These are phyloP conservation scores for Haliclystus octoradiatus DNA, from an alignment of 30 jellyfish, hydroid and myxozoan genomes.

Conservation along the genomic window DNA sequence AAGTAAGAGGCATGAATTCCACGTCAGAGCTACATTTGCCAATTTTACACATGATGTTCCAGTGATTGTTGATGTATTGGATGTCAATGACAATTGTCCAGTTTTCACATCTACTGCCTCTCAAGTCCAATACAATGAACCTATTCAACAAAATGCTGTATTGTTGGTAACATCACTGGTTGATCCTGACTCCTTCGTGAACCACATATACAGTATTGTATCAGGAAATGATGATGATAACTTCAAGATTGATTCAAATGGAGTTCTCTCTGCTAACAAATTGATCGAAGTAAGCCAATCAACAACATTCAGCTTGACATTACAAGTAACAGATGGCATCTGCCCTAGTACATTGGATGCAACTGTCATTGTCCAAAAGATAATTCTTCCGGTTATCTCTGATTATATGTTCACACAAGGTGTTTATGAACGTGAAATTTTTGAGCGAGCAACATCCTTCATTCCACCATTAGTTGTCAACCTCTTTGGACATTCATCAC, in stretches of 20 bases:
- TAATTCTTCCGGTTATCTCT: slow-evolving; percentile 32
- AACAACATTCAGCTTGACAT: slow-evolving; percentile 33
- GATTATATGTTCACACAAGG: too few relatives aligned
- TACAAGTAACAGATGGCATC: slow-evolving; percentile 47
- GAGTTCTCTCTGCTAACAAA: slow-evolving; percentile 37
- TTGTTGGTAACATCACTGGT: slow-evolving; percentile 38
- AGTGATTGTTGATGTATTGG: neutral
- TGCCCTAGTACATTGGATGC: slow-evolving; percentile 21
- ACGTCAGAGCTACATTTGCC: neutral
- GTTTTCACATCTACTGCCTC: neutral
- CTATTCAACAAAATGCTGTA: slow-evolving; percentile 24
- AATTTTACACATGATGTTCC: neutral
- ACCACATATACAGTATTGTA: slow-evolving; percentile 5
- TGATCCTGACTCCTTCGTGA: slow-evolving; percentile 46
- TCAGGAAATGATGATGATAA: slow-evolving; percentile 10
- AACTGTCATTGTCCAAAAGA: slow-evolving; percentile 25
- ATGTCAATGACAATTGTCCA: neutral
- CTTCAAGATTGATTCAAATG: slow-evolving; percentile 13
- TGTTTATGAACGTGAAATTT: too few relatives aligned
- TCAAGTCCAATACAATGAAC: slow-evolving; percentile 5
- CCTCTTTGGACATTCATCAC: too few relatives aligned
- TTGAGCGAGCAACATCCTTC: too few relatives aligned
- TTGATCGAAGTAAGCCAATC: slow-evolving; percentile 15
- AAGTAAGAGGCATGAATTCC: neutral
- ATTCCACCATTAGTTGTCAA: too few relatives aligned